These are phyloP conservation scores for Rapana venosa DNA, from an alignment of 2,888 invertebrate genomes.

Conservation along the genomic window DNA sequence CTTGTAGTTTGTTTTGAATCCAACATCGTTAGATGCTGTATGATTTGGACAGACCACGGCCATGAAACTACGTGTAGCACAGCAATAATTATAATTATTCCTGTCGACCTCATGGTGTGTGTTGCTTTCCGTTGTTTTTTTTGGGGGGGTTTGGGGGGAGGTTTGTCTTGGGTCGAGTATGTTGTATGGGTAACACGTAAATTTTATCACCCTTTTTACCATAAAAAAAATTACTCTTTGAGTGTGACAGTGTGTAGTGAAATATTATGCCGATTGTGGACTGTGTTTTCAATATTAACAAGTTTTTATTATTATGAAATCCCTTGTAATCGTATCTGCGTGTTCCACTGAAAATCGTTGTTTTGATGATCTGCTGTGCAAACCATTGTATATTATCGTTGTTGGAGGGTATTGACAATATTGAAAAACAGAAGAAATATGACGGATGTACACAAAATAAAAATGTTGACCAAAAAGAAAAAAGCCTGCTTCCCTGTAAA, in stretches of 20 bases:
- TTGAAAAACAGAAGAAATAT: too few species aligned
- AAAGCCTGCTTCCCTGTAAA: too few species aligned
- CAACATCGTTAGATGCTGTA: too few species aligned
- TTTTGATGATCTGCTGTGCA: neutral
- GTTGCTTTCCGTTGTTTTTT: neutral
- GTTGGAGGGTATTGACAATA: neutral
- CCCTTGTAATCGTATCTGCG: neutral
- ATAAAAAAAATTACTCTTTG: too few species aligned
- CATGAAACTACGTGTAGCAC: neutral
- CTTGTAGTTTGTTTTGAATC: neutral
- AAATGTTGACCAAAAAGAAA: too few species aligned
- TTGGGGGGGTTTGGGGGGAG: too few species aligned
- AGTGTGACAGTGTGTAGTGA: neutral
- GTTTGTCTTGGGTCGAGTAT: too few species aligned
- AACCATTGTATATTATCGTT: neutral
- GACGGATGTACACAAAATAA: too few species aligned
- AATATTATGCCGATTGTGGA: neutral
- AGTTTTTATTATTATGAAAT: neutral
- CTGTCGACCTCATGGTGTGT: neutral
- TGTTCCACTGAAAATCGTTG: neutral
- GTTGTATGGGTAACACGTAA: too few species aligned
- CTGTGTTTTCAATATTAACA: neutral
- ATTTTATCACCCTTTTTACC: too few species aligned
- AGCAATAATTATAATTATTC: neutral
- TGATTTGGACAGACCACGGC: neutral